A percentile compares a stretch with the other conserved stretches of the same genome.
phyloP scores from a whole-genome alignment of 2,113 vertebrate genomes.

The Oreotrochilus melanogaster region DNA sequence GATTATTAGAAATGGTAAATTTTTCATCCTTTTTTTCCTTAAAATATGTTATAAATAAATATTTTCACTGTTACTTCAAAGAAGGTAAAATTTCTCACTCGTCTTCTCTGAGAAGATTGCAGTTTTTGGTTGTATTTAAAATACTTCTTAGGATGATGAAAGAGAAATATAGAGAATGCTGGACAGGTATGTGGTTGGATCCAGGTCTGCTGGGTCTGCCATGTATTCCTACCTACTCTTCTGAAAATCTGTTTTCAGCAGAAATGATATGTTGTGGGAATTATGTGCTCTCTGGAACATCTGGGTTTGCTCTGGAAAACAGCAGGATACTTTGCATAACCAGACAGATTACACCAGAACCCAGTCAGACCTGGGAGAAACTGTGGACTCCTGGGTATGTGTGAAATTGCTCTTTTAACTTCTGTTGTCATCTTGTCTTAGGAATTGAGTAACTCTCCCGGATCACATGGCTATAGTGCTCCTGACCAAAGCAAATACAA shows the following conservation, averaged over 20 bases:
- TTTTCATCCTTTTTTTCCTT: background rate
- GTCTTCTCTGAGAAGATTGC: background rate
- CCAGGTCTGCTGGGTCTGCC: background rate
- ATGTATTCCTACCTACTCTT: background rate
- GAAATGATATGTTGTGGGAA: background rate
- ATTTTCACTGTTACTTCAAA: background rate
- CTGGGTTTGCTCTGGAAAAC: conserved; percentile 10
- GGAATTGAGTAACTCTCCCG: background rate
- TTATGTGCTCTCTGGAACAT: background rate
- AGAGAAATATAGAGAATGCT: background rate
- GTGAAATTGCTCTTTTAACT: background rate
- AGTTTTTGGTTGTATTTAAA: background rate
- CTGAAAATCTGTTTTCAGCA: background rate
- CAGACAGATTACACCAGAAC: background rate
- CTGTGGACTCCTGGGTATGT: background rate
- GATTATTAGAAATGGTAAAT: background rate
- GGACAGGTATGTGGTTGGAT: background rate
- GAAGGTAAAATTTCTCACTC: background rate
- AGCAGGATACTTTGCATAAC: background rate
- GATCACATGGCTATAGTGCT: background rate
- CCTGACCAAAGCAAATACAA: background rate
- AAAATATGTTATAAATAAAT: background rate
- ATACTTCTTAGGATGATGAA: background rate
- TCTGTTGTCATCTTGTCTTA: background rate
- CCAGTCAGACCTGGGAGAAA: background rate